Conservation (phyloP, 2,888 invertebrate genomes). For the Drosophila vallismaia region DNA sequence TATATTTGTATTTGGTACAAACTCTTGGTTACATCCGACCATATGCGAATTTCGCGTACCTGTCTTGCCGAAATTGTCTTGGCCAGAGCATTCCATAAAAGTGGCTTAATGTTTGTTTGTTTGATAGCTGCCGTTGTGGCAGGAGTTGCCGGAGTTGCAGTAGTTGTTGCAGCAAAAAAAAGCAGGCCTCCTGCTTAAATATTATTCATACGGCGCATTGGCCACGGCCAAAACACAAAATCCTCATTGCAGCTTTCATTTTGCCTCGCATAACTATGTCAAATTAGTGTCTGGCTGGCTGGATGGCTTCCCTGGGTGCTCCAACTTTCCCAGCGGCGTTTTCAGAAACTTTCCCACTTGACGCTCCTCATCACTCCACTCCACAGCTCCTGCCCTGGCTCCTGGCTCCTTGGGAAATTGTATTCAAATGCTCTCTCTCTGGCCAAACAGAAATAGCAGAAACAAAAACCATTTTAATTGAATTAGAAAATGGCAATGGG, state of each 20-base stretch:
- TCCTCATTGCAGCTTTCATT: constrained; percentile 69
- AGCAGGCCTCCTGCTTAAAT: constrained; percentile 57
- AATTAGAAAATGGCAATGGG: constrained; percentile 80
- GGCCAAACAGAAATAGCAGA: constrained; percentile 14
- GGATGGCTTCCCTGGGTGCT: constrained; percentile 14
- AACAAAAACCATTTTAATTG: constrained; percentile 70
- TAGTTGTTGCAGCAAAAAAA: constrained; percentile 1
- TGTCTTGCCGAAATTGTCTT: constrained; percentile 17
- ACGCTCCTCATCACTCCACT: not conserved
- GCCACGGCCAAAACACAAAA: constrained; percentile 41
- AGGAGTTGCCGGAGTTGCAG: not conserved
- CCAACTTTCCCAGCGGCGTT: constrained; percentile 64
- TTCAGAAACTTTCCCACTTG: constrained; percentile 67
- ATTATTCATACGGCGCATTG: constrained; percentile 73
- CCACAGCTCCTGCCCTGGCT: constrained; percentile 19
- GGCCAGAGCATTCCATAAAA: constrained; percentile 27
- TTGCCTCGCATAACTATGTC: constrained; percentile 76
- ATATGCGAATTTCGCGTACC: constrained; percentile 26
- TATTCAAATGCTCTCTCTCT: constrained; percentile 64
- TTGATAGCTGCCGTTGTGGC: constrained; percentile 6
- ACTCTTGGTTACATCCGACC: not conserved
- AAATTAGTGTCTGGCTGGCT: constrained; percentile 68
- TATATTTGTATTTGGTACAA: not conserved
- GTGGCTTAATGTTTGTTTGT: constrained; percentile 29
- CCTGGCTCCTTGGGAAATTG: constrained; percentile 69